Percentiles rank a stretch among this genome's conserved stretches.
Evolutionary conservation across 2,888 invertebrate genomes (phyloP).

Genomic region (Epinotia ramella): DNA sequence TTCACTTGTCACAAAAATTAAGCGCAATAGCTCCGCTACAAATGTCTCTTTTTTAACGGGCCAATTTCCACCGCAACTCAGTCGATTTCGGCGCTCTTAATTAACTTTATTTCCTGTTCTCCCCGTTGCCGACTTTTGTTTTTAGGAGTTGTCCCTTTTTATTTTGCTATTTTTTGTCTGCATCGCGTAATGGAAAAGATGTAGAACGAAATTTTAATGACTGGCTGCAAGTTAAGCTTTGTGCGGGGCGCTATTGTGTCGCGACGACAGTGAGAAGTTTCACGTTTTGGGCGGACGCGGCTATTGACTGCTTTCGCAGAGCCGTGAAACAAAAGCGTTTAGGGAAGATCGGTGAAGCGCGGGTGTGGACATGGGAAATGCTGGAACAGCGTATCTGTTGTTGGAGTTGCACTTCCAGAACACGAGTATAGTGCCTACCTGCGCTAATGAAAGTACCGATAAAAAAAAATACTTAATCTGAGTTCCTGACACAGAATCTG

Average conservation of each 20-base stretch:
- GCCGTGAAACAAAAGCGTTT: conserved; percentile 64
- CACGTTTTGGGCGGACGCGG: conserved; percentile 72
- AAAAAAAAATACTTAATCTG: not conserved
- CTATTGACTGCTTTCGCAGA: conserved; percentile 64
- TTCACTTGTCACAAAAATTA: conserved; percentile 86
- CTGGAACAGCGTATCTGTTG: conserved; percentile 22
- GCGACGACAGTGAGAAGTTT: conserved; percentile 69
- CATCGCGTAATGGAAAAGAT: conserved; percentile 83
- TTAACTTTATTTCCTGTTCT: conserved; percentile 86
- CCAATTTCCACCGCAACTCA: conserved; percentile 85
- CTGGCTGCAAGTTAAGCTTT: conserved; percentile 81
- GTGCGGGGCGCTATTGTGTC: conserved; percentile 75
- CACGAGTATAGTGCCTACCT: not conserved
- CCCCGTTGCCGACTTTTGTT: conserved; percentile 82
- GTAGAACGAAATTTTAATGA: conserved; percentile 85
- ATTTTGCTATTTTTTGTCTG: conserved; percentile 83
- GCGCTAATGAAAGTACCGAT: not conserved
- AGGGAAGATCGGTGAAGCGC: conserved; percentile 40
- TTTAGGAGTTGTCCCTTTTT: conserved; percentile 78
- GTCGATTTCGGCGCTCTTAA: conserved; percentile 85
- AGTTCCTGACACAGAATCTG: not conserved
- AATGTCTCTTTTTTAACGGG: conserved; percentile 84
- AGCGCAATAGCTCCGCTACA: conserved; percentile 84
- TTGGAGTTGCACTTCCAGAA: conserved; percentile 44
- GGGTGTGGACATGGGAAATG: conserved; percentile 22